Base-by-base conservation (phyloP, 2,113 vertebrate species). In the Pseudorasbora parva region DNA sequence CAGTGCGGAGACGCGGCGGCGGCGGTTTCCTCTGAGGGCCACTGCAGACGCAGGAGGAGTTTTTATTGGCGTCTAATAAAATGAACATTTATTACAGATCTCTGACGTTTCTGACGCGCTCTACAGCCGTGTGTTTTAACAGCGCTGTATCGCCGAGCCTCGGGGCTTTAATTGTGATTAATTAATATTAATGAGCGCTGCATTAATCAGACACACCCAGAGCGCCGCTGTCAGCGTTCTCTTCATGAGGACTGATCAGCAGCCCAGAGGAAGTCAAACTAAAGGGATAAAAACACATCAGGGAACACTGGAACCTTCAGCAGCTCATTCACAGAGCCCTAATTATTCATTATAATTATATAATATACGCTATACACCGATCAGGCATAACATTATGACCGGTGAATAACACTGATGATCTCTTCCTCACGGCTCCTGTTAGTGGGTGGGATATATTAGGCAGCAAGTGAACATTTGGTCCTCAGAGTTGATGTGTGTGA, bases 151-250 rank as follows among this genome's bases (percentile, higher is more conserved):
- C 33, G 47, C n/a, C 49, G 43, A 23, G 64, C 47, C 12, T 30
- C 19, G 11, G 21, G n/a, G 78, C 6, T 64, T 57, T 56, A 75
- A 85, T 54, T 81, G 30, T 14, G 30, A 37, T 62, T 19, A 81
- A 87, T 47, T 77, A 49, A 82, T 84, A 78, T 75, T 82, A 82
- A 87, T 82, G 21, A 73, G 62, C 64, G 56, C 62, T 33, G 54
- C 62, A 19, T 49, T 87, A 73, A 85, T 87, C 66, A 78, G 37
- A 49, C 19, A n/a, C 54, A 33, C 71, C 30, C 25, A 64, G 54
- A 60, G 72, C 51, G 30, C 33, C 62, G 47, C 25, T 74, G 47
- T 47, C 62, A 62, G 82, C 71, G 62, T 17, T 60, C 9, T 5
- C 17, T 47, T 57, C 27, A 51, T 79, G 66, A 25, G 47, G 62